Base-by-base conservation (phyloP, 2,113 vertebrate genomes). In the Gadus macrocephalus region DNA sequence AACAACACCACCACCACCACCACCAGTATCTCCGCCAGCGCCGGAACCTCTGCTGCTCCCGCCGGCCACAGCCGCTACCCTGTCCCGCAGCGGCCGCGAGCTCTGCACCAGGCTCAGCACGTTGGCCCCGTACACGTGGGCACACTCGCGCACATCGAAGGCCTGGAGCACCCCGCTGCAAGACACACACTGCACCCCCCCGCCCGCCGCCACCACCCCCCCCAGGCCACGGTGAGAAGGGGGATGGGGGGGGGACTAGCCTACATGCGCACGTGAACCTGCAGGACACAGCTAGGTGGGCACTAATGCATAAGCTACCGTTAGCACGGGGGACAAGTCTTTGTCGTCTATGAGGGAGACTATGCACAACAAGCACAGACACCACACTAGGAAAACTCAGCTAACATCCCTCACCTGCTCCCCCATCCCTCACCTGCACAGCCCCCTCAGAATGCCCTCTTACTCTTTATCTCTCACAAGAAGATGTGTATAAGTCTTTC, bases 101-200 rank as follows among this genome's bases (percentile, higher is more conserved):
- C 83, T 89, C 84, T 91, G 92, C 90, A 92, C 87, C 88, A 93
- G 89, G 83, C 89, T 91, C 83, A 93, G 85, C 88, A 92, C 90
- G 85, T 86, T 90, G 86, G 88, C 88, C 27, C 86, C 88, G 78
- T 88, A 88, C 79, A 85, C 83, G 82, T 87, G 85, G 71, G 86
- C 87, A 84, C 88, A 87, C 85, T 86, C 86, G 53, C 85, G 83
- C 76, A 87, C 85, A 81, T 89, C 86, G 76, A 87, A 68, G 83
- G 85, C 85, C 85, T 88, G 85, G 86, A 88, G 85, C 79, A 88
- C 80, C 69, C 81, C 38, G 75, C 86, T 87, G 88, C 86, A 87
- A 90, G 85, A 88, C 76, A 88, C 89, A 89, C 88, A 89, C 89
- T 88, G 86, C 78, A 68, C 22, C 82, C 31, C 31, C 83, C 83